Evolutionary conservation across 1,140 invertebrate genomes (phyloP).

Genomic region (Spodoptera litura): DNA sequence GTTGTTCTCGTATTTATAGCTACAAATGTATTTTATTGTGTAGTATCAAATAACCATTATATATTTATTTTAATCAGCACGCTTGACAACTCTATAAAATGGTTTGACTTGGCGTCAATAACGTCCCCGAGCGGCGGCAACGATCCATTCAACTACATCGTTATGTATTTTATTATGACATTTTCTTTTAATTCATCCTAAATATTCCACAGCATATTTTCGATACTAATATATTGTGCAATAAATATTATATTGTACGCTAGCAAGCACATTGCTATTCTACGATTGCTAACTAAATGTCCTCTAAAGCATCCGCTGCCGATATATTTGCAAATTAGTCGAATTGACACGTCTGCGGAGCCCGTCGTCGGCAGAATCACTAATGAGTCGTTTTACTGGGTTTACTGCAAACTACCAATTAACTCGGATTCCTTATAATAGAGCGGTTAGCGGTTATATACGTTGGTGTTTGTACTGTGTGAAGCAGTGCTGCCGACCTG

Average conservation of each 20-base stretch:
- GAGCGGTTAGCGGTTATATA: constrained; percentile 15
- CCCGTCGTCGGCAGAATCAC: constrained; percentile 4
- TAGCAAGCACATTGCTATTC: constrained; percentile 15
- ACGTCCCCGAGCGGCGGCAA: neutral
- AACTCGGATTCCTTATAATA: constrained; percentile 12
- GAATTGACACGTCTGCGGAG: constrained; percentile 36
- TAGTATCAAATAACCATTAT: too few relatives aligned
- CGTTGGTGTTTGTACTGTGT: neutral
- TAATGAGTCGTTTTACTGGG: constrained; percentile 23
- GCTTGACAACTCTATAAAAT: neutral
- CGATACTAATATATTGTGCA: constrained; percentile 4
- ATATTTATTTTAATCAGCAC: neutral
- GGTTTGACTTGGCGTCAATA: neutral
- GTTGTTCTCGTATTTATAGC: too few relatives aligned
- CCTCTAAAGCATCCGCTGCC: constrained; percentile 32
- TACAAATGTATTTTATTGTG: too few relatives aligned
- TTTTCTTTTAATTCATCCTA: neutral
- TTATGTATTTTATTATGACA: constrained; percentile 2
- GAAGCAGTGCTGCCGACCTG: neutral
- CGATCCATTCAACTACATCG: neutral
- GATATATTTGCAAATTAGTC: constrained; percentile 53
- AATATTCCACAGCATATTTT: neutral
- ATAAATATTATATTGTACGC: neutral
- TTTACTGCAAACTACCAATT: constrained; percentile 25
- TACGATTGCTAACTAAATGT: neutral